Conservation (phyloP, 2,888 invertebrate genomes). For the Trichogramma evanescens region DNA sequence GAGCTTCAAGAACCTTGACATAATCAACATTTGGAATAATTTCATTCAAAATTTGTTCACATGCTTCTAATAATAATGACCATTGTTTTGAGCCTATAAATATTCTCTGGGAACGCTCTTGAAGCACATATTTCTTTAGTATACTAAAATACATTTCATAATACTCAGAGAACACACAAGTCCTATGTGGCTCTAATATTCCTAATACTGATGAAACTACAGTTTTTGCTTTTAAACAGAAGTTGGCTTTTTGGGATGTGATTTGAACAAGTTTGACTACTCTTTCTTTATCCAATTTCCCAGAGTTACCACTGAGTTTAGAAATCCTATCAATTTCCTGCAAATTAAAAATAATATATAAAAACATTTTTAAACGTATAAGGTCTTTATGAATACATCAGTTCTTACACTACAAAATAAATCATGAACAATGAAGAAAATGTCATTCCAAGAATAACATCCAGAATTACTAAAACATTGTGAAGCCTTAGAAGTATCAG, state of each 20-base stretch:
- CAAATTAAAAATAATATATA: slow-evolving; percentile 23
- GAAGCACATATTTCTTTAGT: slow-evolving; percentile 53
- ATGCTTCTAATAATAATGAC: slow-evolving; percentile 47
- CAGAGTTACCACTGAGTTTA: slow-evolving; percentile 46
- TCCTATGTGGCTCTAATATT: slow-evolving; percentile 38
- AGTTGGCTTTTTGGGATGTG: slow-evolving; percentile 19
- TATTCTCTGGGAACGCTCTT: slow-evolving; percentile 50
- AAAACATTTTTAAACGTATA: neutral
- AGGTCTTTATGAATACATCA: neutral
- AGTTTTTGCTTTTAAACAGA: slow-evolving; percentile 24
- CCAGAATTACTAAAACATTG: neutral
- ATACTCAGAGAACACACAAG: slow-evolving; percentile 33
- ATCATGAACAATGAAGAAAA: slow-evolving; percentile 28
- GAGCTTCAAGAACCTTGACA: slow-evolving; percentile 46
- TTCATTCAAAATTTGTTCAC: slow-evolving; percentile 31
- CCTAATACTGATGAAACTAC: slow-evolving; percentile 30
- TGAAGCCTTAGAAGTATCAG: slow-evolving; percentile 23
- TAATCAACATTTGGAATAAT: slow-evolving; percentile 44
- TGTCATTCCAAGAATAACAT: slow-evolving; percentile 27
- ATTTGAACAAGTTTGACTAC: slow-evolving; percentile 25
- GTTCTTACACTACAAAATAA: slow-evolving; percentile 28
- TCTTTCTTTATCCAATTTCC: slow-evolving; percentile 31
- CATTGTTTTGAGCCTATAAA: slow-evolving; percentile 52
- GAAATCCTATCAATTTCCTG: slow-evolving; percentile 54
- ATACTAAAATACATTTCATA: slow-evolving; percentile 54